Evolutionary conservation across 2,888 invertebrate genomes (phyloP).

Genomic region (Sinelater perroti): DNA sequence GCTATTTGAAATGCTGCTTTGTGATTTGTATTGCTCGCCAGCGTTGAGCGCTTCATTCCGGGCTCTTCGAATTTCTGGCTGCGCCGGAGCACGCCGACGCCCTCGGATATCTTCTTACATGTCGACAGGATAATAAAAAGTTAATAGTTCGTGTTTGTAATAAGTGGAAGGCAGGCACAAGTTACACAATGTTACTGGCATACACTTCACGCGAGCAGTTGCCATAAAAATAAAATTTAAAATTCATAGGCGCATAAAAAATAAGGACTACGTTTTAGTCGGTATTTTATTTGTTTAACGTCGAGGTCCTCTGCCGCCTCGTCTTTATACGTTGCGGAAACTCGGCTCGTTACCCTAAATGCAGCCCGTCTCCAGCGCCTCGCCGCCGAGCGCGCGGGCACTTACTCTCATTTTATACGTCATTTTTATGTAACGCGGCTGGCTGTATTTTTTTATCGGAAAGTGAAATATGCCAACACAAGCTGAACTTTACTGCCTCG

Average conservation of each 20-base stretch:
- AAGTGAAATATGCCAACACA: conserved; percentile 18
- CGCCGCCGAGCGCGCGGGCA: conserved; percentile 25
- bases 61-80: conserved; percentile 6
- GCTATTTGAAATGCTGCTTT: conserved; percentile 32
- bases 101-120: background rate
- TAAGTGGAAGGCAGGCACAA: conserved; percentile 14
- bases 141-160: conserved; percentile 6
- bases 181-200: conserved; percentile 25
- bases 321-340: conserved; percentile 36
- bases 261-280: conserved; percentile 36
- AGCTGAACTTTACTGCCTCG: conserved; percentile 1
- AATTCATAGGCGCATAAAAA: conserved; percentile 38
- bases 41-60: conserved; percentile 17
- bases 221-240: conserved; percentile 36
- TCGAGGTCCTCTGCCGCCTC: conserved; percentile 31
- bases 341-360: conserved; percentile 37
- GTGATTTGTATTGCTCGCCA: conserved; percentile 14
- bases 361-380: conserved; percentile 33
- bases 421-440: conserved; percentile 14
- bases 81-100: background rate
- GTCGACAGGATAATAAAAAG: background rate
- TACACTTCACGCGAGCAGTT: conserved; percentile 29
- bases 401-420: conserved; percentile 25
- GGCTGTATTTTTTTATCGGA: conserved; percentile 18
- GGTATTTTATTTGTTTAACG: conserved; percentile 36